These are phyloP conservation scores for Malthinus flaveolus DNA, from an alignment of 2,888 invertebrate species.

Conservation along the genomic window DNA sequence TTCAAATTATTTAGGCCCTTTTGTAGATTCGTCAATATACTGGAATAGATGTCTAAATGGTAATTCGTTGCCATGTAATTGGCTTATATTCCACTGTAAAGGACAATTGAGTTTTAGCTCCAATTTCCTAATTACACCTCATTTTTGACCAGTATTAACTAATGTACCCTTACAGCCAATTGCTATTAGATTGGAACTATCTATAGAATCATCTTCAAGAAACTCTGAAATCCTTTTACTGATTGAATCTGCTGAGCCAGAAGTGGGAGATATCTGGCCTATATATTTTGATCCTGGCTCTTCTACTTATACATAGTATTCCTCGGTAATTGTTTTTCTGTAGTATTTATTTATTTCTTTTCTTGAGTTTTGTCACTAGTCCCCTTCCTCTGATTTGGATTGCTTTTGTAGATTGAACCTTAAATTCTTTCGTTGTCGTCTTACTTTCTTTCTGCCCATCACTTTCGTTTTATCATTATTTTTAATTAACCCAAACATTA, in stretches of 20 bases:
- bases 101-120: too few species aligned
- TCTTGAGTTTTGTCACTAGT: not conserved
- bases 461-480: not conserved
- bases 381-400: not conserved
- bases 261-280: not conserved
- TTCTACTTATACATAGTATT: not conserved
- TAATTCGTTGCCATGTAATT: conserved; percentile 36
- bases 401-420: not conserved
- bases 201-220: not conserved
- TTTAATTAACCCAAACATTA: not conserved
- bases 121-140: too few species aligned
- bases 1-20: not conserved
- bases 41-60: conserved; percentile 8
- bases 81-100: conserved; percentile 36
- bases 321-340: not conserved
- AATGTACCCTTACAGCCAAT: not conserved
- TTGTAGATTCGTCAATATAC: not conserved
- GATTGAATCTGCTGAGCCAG: not conserved
- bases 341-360: not conserved
- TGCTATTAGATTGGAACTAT: not conserved
- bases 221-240: not conserved
- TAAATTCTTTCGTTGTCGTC: not conserved
- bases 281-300: not conserved
- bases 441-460: not conserved
- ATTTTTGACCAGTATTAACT: not conserved